Evolutionary conservation across 2,888 invertebrate genomes (phyloP).

Genomic region (Drosophila koepferae): DNA sequence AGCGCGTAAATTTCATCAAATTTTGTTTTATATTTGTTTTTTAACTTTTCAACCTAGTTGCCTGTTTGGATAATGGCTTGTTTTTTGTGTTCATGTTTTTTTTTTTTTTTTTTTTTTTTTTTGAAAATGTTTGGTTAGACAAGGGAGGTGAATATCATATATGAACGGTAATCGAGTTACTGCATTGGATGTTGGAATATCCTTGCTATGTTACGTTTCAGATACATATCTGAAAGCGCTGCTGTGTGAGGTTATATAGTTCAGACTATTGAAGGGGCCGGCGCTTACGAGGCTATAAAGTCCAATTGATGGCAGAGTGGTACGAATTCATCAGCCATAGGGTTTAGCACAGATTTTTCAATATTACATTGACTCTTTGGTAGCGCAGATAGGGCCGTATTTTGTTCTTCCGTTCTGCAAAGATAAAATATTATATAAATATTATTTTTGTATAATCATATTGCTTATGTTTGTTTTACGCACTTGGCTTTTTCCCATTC

Average conservation of each 20-base stretch:
- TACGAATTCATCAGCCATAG: conserved; percentile 94
- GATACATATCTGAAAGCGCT: conserved; percentile 47
- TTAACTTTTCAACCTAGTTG: conserved; percentile 36
- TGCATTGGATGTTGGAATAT: conserved; percentile 36
- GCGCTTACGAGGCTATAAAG: conserved; percentile 79
- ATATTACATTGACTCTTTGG: conserved; percentile 82
- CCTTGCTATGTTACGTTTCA: conserved; percentile 42
- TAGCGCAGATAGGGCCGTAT: conserved; percentile 83
- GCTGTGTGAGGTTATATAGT: conserved; percentile 59
- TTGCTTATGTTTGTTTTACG: conserved; percentile 11
- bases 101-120: conserved; percentile 2
- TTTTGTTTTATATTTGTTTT: conserved; percentile 29
- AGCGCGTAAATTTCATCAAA: conserved; percentile 46
- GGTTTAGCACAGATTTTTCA: conserved; percentile 91
- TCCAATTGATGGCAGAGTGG: conserved; percentile 86
- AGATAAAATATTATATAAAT: neutral
- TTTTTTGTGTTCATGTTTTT: conserved; percentile 10
- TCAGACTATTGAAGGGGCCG: conserved; percentile 52
- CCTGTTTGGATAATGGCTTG: conserved; percentile 31
- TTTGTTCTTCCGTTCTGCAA: conserved; percentile 82
- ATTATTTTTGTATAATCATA: neutral
- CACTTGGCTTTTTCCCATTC: conserved; percentile 84
- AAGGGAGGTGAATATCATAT: conserved; percentile 46
- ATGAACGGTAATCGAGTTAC: conserved; percentile 44
- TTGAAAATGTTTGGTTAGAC: conserved; percentile 32